A percentile compares a stretch with the other conserved stretches of the same genome.
phyloP scores from a whole-genome alignment of 2,797 vertebrate species.

The Lacerta viridis region DNA sequence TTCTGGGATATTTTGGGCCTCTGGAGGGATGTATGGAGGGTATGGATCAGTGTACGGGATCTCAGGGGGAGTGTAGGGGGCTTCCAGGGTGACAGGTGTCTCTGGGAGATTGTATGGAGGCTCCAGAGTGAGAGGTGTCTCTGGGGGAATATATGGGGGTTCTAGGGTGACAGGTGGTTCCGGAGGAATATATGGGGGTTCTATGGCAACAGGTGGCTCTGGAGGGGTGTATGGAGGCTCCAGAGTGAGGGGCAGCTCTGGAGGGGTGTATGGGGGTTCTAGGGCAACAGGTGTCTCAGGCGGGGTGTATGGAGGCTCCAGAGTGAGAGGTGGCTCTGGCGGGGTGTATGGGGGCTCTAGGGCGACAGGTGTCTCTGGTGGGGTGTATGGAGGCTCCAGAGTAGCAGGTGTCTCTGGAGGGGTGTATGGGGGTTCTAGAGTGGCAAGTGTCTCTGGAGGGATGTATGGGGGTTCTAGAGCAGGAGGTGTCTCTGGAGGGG shows the following conservation, averaged over 20 bases:
- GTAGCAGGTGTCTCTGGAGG: rapidly evolving
- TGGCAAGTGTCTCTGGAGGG: neutral
- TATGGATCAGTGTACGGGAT: no score
- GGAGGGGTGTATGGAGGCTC: neutral
- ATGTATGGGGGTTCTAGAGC: neutral
- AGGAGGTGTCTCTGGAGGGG: rapidly evolving
- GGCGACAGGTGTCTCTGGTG: rapidly evolving
- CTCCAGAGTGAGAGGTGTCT: neutral
- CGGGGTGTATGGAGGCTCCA: neutral
- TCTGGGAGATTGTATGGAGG: neutral
- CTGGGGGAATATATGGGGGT: neutral
- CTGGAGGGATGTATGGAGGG: neutral
- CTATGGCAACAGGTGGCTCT: neutral
- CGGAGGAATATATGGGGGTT: neutral
- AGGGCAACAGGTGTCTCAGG: rapidly evolving
- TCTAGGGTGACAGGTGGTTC: neutral
- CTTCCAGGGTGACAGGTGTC: no score
- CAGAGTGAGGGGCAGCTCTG: rapidly evolving
- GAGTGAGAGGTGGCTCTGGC: rapidly evolving
- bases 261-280: neutral
- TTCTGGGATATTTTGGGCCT: neutral
- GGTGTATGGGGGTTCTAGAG: neutral
- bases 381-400: neutral
- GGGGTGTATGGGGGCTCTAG: neutral
- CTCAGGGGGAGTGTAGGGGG: neutral